phyloP scores from a whole-genome alignment of 1,140 invertebrate species.

The Plodia interpunctella region DNA sequence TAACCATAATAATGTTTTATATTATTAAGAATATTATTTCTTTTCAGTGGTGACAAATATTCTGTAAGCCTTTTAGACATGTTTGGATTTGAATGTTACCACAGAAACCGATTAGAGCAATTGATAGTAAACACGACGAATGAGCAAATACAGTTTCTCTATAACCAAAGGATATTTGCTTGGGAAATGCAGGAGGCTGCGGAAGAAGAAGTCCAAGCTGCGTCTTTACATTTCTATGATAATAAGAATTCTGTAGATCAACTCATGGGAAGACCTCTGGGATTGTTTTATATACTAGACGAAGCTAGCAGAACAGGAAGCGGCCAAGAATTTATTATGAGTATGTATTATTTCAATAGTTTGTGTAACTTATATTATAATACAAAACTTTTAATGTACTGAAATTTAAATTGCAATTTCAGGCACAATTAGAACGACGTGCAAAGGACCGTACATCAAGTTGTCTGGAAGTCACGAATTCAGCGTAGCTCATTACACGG shows the following conservation, averaged over 20 bases:
- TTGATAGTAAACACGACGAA: slow-evolving; percentile 92
- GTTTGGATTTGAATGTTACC: slow-evolving; percentile 94
- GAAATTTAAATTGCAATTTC: neutral
- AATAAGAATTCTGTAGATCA: slow-evolving; percentile 92
- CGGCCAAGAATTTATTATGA: slow-evolving; percentile 76
- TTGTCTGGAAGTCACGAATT: slow-evolving; percentile 83
- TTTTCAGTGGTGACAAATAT: slow-evolving; percentile 87
- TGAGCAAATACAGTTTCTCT: slow-evolving; percentile 92
- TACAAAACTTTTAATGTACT: too few relatives aligned
- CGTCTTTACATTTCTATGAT: slow-evolving; percentile 87
- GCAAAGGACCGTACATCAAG: slow-evolving; percentile 80
- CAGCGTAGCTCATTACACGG: slow-evolving; percentile 89
- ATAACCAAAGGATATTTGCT: slow-evolving; percentile 91
- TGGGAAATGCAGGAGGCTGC: slow-evolving; percentile 94
- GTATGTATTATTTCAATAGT: slow-evolving; percentile 41
- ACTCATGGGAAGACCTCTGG: slow-evolving; percentile 88
- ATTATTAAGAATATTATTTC: slow-evolving; percentile 8
- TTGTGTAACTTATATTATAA: neutral
- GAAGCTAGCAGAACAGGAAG: slow-evolving; percentile 87
- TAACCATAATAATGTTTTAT: neutral
- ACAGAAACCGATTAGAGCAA: slow-evolving; percentile 91
- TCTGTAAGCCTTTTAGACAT: slow-evolving; percentile 89
- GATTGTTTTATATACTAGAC: slow-evolving; percentile 92
- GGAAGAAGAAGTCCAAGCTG: slow-evolving; percentile 87
- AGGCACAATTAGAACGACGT: slow-evolving; percentile 76